Percentiles rank a stretch among this genome's conserved stretches.
Conservation (phyloP, 1,140 invertebrate species). For the Cotesia glomerata region DNA sequence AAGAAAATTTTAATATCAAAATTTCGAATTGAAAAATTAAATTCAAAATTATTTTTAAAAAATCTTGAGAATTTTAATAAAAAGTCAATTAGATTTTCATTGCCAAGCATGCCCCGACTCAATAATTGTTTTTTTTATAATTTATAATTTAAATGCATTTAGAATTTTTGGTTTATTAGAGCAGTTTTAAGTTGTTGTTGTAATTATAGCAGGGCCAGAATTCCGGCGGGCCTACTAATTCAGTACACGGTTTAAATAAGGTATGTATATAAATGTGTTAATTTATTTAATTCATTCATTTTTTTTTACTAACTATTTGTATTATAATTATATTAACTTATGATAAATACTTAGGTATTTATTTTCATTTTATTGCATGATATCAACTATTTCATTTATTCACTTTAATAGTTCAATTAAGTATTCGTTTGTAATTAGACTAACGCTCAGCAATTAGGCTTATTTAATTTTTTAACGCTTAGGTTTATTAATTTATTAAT, state of each 20-base stretch:
- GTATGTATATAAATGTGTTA: constrained; percentile 11
- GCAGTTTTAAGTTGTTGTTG: constrained; percentile 26
- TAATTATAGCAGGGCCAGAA: constrained; percentile 29
- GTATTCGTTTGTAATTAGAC: too few relatives aligned
- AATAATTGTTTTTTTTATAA: too few relatives aligned
- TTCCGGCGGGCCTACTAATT: neutral
- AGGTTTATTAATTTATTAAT: too few relatives aligned
- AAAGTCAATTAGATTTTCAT: neutral
- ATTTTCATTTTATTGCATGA: too few relatives aligned
- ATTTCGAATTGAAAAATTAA: neutral
- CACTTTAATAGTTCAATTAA: too few relatives aligned
- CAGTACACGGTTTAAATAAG: neutral
- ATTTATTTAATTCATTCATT: neutral
- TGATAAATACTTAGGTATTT: too few relatives aligned
- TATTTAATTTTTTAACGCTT: too few relatives aligned
- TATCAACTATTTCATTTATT: too few relatives aligned
- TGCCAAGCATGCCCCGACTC: neutral
- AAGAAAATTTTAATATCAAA: too few relatives aligned
- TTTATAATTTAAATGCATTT: constrained; percentile 14
- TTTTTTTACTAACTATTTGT: neutral
- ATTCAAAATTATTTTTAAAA: neutral
- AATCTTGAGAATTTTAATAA: neutral
- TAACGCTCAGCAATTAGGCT: too few relatives aligned
- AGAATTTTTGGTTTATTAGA: neutral
- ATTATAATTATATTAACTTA: too few relatives aligned